A percentile compares a stretch with the other conserved stretches of the same genome.
Evolutionary conservation across 2,888 invertebrate species (phyloP).

Genomic region (Erebia ligea): DNA sequence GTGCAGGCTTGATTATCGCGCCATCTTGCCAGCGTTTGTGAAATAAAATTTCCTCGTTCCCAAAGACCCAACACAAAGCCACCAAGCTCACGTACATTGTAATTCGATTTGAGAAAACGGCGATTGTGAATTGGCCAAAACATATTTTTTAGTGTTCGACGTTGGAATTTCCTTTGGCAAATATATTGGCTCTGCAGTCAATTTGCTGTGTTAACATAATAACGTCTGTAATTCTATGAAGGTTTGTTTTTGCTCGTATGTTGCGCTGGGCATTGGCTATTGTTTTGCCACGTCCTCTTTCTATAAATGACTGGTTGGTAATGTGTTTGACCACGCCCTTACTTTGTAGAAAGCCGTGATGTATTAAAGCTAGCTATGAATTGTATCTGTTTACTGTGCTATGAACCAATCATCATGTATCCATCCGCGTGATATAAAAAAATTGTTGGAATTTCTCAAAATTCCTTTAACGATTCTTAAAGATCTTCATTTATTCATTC

Average conservation of each 20-base stretch:
- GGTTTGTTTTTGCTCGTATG: constrained; percentile 11
- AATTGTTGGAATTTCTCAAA: too few species aligned
- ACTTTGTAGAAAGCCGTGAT: background rate
- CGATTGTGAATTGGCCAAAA: constrained; percentile 75
- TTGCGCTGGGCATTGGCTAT: background rate
- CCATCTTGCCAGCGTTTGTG: constrained; percentile 57
- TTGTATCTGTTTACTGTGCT: too few species aligned
- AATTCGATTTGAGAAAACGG: constrained; percentile 73
- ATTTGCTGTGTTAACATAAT: constrained; percentile 46
- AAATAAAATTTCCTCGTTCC: constrained; percentile 64
- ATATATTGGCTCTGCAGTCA: constrained; percentile 53
- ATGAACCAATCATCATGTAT: too few species aligned
- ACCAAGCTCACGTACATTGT: constrained; percentile 71
- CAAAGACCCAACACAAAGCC: constrained; percentile 59
- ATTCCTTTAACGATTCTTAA: too few species aligned
- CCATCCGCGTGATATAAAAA: too few species aligned
- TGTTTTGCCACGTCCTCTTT: constrained; percentile 7
- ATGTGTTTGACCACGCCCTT: constrained; percentile 4
- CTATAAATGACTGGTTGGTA: too few species aligned
- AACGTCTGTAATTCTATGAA: constrained; percentile 19
- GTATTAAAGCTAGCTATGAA: too few species aligned
- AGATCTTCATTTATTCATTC: too few species aligned
- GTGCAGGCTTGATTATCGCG: constrained; percentile 40
- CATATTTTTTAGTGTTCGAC: constrained; percentile 68
- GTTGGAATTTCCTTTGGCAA: constrained; percentile 36